Percentiles rank a stretch among this genome's conserved stretches.
Evolutionary conservation across 2,888 invertebrate genomes (phyloP).

Genomic region (Drosophila colorata): DNA sequence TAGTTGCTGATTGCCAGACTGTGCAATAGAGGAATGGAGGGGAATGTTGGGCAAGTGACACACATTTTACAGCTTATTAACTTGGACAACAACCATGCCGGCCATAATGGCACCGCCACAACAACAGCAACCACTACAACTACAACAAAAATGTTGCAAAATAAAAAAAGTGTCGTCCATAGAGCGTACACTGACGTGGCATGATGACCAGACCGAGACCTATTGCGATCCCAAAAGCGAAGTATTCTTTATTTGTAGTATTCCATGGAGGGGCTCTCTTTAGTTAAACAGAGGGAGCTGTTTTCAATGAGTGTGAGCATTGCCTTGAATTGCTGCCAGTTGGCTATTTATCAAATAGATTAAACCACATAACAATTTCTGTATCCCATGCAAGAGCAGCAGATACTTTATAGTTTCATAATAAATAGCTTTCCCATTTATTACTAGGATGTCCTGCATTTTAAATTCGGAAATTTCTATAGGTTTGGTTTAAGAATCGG

Average conservation of each 20-base stretch:
- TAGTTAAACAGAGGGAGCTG: slow-evolving; percentile 4
- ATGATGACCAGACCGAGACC: slow-evolving; percentile 56
- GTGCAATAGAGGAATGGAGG: slow-evolving; percentile 8
- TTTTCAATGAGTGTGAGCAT: not conserved
- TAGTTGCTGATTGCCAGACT: slow-evolving; percentile 44
- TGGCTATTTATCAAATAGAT: too few relatives aligned
- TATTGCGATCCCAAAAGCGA: slow-evolving; percentile 9
- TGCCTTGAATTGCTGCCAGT: not conserved
- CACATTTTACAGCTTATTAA: slow-evolving; percentile 82
- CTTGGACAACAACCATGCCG: slow-evolving; percentile 67
- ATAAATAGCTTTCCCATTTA: too few relatives aligned
- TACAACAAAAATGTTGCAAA: slow-evolving; percentile 33
- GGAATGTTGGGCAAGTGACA: slow-evolving; percentile 72
- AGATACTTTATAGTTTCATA: too few relatives aligned
- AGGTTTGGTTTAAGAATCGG: slow-evolving; percentile 1
- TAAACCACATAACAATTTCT: too few relatives aligned
- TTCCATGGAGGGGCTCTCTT: slow-evolving; percentile 10
- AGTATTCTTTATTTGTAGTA: not conserved
- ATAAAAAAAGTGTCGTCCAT: slow-evolving; percentile 46
- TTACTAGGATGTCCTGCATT: not conserved
- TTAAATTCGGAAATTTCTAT: not conserved
- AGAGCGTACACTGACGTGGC: slow-evolving; percentile 48
- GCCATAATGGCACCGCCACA: slow-evolving; percentile 28
- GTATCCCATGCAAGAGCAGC: too few relatives aligned
- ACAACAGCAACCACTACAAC: slow-evolving; percentile 21